Conservation (phyloP, 2,797 vertebrate genomes). For the Typhlichthys eigenmanni region DNA sequence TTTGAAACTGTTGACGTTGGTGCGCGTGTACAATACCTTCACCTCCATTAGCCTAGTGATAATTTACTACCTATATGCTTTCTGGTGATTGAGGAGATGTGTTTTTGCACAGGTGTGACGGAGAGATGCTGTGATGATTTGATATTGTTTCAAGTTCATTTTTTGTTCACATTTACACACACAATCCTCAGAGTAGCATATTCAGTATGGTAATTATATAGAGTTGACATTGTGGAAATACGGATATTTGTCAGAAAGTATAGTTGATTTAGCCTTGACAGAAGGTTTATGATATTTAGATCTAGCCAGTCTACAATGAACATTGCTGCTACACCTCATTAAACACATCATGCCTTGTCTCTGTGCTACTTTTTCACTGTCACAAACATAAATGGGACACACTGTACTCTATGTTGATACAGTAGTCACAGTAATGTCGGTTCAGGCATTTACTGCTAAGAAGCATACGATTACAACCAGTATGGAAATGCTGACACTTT, state of each 20-base stretch:
- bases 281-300: slow-evolving; percentile 31
- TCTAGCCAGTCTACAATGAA: slow-evolving; percentile 46
- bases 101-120: slow-evolving; percentile 61
- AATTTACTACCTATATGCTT: slow-evolving; percentile 68
- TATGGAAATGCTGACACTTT: slow-evolving; percentile 18
- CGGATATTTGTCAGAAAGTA: slow-evolving; percentile 35
- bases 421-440: slow-evolving; percentile 5
- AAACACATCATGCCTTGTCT: slow-evolving; percentile 77
- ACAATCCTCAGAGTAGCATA: slow-evolving; percentile 57
- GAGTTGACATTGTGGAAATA: slow-evolving; percentile 47
- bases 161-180: slow-evolving; percentile 37
- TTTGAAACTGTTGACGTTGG: slow-evolving; percentile 73
- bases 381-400: slow-evolving; percentile 20
- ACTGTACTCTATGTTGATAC: slow-evolving; percentile 29
- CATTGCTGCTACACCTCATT: slow-evolving; percentile 76
- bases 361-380: slow-evolving; percentile 54
- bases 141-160: slow-evolving; percentile 44
- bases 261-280: slow-evolving; percentile 26
- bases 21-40: slow-evolving; percentile 78
- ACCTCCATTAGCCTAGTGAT: slow-evolving; percentile 62
- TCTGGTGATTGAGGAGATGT: slow-evolving; percentile 27
- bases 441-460: slow-evolving; percentile 5
- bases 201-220: slow-evolving; percentile 22
- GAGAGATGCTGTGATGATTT: slow-evolving; percentile 30
- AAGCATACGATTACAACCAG: background rate